Evolutionary conservation across 2,888 invertebrate species (phyloP).

Genomic region (Entomobrya proxima): DNA sequence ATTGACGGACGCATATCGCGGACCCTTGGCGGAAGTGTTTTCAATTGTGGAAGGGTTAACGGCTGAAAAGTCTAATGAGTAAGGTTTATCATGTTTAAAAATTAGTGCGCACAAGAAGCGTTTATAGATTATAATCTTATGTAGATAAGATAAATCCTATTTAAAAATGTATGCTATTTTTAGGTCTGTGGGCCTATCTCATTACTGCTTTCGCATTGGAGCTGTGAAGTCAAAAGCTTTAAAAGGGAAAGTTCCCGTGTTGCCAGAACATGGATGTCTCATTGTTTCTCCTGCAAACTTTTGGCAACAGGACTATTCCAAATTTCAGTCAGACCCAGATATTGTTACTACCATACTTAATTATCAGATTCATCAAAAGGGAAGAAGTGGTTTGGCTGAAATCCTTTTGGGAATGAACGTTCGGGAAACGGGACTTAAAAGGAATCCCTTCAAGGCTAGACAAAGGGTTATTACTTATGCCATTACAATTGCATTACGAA

Average conservation of each 20-base stretch:
- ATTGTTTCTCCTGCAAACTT: conserved; percentile 94
- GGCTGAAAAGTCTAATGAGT: conserved; percentile 81
- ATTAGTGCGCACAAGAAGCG: not conserved
- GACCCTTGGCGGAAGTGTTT: conserved; percentile 92
- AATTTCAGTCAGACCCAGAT: conserved; percentile 87
- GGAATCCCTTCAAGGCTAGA: conserved; percentile 89
- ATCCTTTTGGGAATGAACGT: conserved; percentile 94
- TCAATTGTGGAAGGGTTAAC: conserved; percentile 83
- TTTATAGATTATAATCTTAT: too few relatives aligned
- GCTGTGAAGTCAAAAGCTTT: conserved; percentile 83
- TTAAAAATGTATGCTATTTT: not conserved
- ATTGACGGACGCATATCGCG: conserved; percentile 93
- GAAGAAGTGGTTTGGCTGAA: conserved; percentile 90
- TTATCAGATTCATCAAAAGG: conserved; percentile 88
- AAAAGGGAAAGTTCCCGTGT: conserved; percentile 80
- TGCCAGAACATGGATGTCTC: conserved; percentile 95
- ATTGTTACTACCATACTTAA: conserved; percentile 89
- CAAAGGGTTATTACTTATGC: conserved; percentile 93
- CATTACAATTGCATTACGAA: conserved; percentile 88
- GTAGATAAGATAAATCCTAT: too few relatives aligned
- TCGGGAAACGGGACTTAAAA: conserved; percentile 92
- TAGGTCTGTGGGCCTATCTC: conserved; percentile 78
- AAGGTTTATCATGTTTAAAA: too few relatives aligned
- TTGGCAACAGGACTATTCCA: conserved; percentile 90
- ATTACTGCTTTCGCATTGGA: conserved; percentile 84